Evolutionary conservation across 2,113 vertebrate genomes (phyloP), one percentile per base, ranked within the genome.

Genomic region (Mastomys natalensis): DNA sequence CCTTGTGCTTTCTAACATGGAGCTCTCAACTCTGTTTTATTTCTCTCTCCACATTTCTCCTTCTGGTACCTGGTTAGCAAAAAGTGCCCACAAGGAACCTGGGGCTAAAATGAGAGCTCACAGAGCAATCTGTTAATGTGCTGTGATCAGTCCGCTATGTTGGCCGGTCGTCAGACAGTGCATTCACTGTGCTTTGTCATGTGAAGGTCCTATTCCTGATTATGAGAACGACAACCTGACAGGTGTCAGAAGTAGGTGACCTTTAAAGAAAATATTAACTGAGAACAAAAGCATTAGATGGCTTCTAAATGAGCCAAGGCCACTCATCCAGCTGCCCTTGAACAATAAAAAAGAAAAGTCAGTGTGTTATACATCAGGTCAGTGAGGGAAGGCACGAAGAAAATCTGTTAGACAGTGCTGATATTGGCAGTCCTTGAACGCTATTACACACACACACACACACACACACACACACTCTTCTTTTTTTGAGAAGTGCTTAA

Each of bases 401-500:
- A 96, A 96, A 94, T 88, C 89, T 91, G 62, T 96, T 95, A 97
- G 95, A 94, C 94, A 97, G 88, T 94, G 94, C 96, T 97, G 97
- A 97, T 96, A 97, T 86, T 94, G 97, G 93, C 93, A 96, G 97
- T 96, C 96, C 89, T 94, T 97, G 95, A 97, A 87, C 92, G 84
- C 78, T 96, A 95, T 92, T 96, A 70, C 58, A 62, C 17, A 45
- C 60, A 76, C 58, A 37, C 45, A 72, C n/a, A 64, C 73, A 89
- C n/a, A 51, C 88, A 77, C 55, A 45, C 55, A 40, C 80, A 85
- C 76, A 43, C 94, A 92, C 55, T 15, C 11, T 26, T 53, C 70
- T 90, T 87, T 95, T 95, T 97, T 96, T 89, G 82, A 98, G 87
- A 96, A 97, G 97, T 93, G 96, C 85, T 96, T 97, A 97, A 97